Percentiles rank a stretch among this genome's conserved stretches.
Evolutionary conservation across 2,797 vertebrate species (phyloP).

Genomic region (Leuciscus waleckii): DNA sequence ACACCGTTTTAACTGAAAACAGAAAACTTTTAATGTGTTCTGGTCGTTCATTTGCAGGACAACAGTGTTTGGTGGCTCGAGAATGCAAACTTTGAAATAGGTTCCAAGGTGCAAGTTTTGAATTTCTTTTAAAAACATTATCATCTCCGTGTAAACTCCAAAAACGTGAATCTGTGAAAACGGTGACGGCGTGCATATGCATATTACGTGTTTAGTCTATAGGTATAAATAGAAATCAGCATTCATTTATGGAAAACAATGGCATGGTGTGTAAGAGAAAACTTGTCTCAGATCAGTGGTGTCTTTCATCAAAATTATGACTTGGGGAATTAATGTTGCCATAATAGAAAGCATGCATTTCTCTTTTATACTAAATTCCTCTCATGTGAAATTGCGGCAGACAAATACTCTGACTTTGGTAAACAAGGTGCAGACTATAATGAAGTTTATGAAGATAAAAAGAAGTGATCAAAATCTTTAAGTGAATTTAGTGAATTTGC

Average conservation of each 20-base stretch:
- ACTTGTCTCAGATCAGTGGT: background rate
- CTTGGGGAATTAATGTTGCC: background rate
- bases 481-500: background rate
- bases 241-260: background rate
- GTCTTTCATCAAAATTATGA: background rate
- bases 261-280: background rate
- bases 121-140: no score
- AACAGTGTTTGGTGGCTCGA: no score
- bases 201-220: no score
- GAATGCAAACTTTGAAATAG: no score
- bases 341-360: background rate
- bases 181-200: no score
- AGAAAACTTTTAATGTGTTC: no score
- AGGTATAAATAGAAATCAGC: background rate
- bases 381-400: background rate
- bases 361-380: background rate
- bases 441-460: background rate
- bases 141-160: no score
- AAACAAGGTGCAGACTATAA: background rate
- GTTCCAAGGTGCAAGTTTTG: no score
- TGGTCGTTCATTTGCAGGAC: no score
- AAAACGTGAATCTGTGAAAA: no score
- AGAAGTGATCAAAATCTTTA: background rate
- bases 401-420: background rate
- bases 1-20: no score